These are phyloP conservation scores for Lithobates sylvaticus DNA, from an alignment of 2,797 vertebrate genomes.

Conservation along the genomic window DNA sequence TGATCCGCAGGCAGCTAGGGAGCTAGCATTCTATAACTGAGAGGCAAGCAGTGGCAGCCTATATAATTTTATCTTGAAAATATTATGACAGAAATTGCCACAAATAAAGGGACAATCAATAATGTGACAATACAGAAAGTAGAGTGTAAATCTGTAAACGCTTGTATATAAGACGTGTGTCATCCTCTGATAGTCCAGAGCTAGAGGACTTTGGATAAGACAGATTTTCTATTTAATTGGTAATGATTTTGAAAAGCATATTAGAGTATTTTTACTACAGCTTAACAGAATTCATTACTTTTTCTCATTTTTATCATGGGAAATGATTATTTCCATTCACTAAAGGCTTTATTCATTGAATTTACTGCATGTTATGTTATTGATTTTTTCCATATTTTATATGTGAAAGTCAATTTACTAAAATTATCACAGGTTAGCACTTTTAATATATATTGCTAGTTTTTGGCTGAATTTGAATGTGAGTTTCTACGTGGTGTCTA, in stretches of 20 bases:
- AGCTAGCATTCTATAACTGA: too few relatives aligned
- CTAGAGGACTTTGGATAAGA: too few relatives aligned
- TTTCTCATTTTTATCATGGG: background rate
- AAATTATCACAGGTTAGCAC: background rate
- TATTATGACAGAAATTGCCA: too few relatives aligned
- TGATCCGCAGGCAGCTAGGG: too few relatives aligned
- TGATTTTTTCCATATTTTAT: background rate
- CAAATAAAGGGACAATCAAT: background rate
- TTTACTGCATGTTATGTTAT: background rate
- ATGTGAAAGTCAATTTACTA: background rate
- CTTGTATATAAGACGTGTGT: background rate
- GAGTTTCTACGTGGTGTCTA: background rate
- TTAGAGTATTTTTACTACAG: background rate
- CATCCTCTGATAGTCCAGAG: background rate
- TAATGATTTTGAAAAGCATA: background rate
- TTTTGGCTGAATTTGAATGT: background rate
- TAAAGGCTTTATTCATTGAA: background rate
- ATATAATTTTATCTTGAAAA: too few relatives aligned
- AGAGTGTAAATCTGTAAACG: background rate
- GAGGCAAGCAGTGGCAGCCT: too few relatives aligned
- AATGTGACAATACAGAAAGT: background rate
- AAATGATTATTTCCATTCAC: background rate
- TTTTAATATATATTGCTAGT: background rate
- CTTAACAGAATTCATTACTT: background rate
- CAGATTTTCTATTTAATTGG: background rate